Conservation (phyloP, 2,113 vertebrate genomes). For the Crypturellus undulatus region DNA sequence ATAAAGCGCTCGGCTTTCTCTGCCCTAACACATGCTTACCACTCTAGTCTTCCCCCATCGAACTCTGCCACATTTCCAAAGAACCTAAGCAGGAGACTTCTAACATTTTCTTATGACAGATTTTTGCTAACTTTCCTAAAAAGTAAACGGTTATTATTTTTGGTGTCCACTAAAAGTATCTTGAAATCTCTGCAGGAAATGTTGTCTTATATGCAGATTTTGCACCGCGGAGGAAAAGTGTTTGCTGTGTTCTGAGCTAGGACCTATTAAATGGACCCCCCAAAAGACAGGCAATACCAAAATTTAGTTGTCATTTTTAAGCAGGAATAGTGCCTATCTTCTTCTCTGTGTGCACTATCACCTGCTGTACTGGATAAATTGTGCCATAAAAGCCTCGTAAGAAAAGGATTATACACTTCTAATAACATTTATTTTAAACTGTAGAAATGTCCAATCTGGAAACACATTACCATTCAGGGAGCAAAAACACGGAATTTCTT, state of each 20-base stretch:
- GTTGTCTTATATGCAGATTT: not conserved
- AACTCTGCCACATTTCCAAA: not conserved
- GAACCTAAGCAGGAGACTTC: not conserved
- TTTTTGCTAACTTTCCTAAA: not conserved
- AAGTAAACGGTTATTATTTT: not conserved
- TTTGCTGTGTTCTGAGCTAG: not conserved
- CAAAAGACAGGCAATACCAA: not conserved
- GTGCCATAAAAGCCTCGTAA: not conserved
- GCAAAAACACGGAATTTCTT: not conserved
- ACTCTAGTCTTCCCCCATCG: not conserved
- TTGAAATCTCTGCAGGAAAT: not conserved
- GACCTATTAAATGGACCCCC: not conserved
- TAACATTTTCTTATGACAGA: not conserved
- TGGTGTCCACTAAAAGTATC: accelerated
- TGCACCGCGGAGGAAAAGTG: not conserved
- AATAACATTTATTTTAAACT: not conserved
- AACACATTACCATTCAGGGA: not conserved
- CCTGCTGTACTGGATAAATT: not conserved
- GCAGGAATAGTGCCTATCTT: not conserved
- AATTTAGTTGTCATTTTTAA: not conserved
- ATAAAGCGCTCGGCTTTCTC: not conserved
- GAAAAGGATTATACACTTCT: not conserved
- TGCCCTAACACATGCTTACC: accelerated
- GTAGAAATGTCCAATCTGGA: not conserved
- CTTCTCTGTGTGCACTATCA: not conserved